Evolutionary conservation across 1,140 invertebrate species (phyloP).

Genomic region (Schlechtendalia chinensis): DNA sequence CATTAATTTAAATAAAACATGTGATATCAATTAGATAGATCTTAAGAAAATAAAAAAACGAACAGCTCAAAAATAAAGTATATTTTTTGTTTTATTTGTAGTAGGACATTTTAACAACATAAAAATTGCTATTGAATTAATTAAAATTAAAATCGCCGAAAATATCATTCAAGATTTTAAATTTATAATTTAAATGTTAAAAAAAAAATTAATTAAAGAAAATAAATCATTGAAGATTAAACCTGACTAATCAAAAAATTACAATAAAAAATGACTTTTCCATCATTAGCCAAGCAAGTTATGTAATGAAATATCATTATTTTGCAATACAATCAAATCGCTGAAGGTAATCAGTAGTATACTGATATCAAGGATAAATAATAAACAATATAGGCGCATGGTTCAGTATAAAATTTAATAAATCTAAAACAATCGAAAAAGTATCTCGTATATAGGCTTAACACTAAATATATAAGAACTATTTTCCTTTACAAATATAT

Average conservation of each 20-base stretch:
- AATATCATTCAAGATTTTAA: too few relatives aligned
- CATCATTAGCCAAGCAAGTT: neutral
- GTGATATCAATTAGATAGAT: too few relatives aligned
- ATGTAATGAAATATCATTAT: conserved; percentile 4
- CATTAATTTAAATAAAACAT: too few relatives aligned
- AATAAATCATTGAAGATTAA: neutral
- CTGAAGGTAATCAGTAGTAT: neutral
- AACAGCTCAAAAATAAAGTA: too few relatives aligned
- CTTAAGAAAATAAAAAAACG: too few relatives aligned
- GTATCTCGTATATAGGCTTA: neutral
- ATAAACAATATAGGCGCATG: neutral
- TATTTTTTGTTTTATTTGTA: too few relatives aligned
- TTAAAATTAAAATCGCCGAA: too few relatives aligned
- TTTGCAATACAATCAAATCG: neutral
- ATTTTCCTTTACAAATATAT: neutral
- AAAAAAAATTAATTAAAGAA: too few relatives aligned
- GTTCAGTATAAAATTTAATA: neutral
- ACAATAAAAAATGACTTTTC: neutral
- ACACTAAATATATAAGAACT: neutral
- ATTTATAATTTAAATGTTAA: too few relatives aligned
- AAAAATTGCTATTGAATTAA: too few relatives aligned
- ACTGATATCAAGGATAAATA: neutral
- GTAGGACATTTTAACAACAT: too few relatives aligned
- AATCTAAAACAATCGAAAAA: neutral
- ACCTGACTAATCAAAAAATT: neutral